Percentiles rank a stretch among this genome's conserved stretches.
Evolutionary conservation across 2,888 invertebrate genomes (phyloP).

Genomic region (Chrysomela aeneicollis): DNA sequence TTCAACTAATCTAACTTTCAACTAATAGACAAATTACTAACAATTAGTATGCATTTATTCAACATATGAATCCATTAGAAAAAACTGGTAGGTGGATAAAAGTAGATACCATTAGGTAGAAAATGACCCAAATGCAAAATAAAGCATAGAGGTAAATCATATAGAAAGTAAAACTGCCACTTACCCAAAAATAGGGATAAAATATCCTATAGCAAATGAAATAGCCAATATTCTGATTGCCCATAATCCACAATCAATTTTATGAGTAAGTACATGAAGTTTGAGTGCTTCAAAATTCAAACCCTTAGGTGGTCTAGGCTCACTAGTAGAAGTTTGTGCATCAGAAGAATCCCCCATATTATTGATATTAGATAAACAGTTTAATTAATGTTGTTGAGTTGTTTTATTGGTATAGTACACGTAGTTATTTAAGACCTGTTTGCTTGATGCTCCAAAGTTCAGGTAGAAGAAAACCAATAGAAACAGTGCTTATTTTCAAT

Average conservation of each 20-base stretch:
- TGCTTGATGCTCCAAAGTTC: not conserved
- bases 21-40: no score
- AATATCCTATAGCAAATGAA: slow-evolving; percentile 82
- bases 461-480: not conserved
- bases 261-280: slow-evolving; percentile 79
- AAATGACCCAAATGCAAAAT: no score
- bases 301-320: not conserved
- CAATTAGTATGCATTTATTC: no score
- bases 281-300: slow-evolving; percentile 68
- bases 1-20: no score
- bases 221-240: slow-evolving; percentile 84
- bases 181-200: slow-evolving; percentile 90
- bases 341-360: not conserved
- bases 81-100: no score
- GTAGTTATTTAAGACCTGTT: not conserved
- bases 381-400: not conserved
- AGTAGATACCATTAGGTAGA: no score
- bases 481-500: no score
- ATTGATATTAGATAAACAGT: not conserved
- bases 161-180: slow-evolving; percentile 47
- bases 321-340: not conserved
- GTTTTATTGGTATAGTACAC: not conserved
- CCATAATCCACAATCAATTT: slow-evolving; percentile 89
- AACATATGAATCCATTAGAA: no score
- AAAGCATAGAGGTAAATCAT: not conserved